Evolutionary conservation across 2,888 invertebrate genomes (phyloP).

Genomic region (Perithous albicinctus): DNA sequence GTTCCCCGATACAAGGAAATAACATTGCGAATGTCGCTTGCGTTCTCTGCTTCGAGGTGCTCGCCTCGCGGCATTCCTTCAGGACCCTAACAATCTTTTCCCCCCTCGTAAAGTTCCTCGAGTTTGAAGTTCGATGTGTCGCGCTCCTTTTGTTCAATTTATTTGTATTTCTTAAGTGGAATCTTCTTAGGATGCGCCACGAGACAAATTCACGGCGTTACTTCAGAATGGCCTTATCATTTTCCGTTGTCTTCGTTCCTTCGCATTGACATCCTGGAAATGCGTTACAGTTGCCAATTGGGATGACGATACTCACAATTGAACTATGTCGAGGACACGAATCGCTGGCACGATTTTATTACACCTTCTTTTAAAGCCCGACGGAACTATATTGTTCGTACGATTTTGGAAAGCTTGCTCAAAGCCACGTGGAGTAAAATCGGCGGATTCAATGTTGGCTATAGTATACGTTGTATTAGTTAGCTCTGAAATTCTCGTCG

Average conservation of each 20-base stretch:
- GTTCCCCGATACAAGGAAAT: slow-evolving; percentile 75
- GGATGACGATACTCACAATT: not conserved
- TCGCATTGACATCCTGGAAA: slow-evolving; percentile 13
- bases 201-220: slow-evolving; percentile 35
- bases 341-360: slow-evolving; percentile 14
- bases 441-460: not conserved
- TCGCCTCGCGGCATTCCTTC: slow-evolving; percentile 66
- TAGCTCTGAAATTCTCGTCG: slow-evolving; percentile 35
- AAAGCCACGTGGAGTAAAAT: slow-evolving; percentile 20
- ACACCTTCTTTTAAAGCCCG: slow-evolving; percentile 5
- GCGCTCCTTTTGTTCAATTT: slow-evolving; percentile 58
- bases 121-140: slow-evolving; percentile 73
- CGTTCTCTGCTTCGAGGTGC: slow-evolving; percentile 32
- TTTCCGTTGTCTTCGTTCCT: not conserved
- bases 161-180: slow-evolving; percentile 65
- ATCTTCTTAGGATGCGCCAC: not conserved
- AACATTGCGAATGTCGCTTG: slow-evolving; percentile 70
- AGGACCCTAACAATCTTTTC: slow-evolving; percentile 18
- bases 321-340: not conserved
- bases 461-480: slow-evolving; percentile 31
- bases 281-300: not conserved
- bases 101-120: slow-evolving; percentile 59
- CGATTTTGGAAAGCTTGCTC: slow-evolving; percentile 33
- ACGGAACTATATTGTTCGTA: slow-evolving; percentile 22
- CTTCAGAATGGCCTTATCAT: not conserved